phyloP scores from a whole-genome alignment of 2,888 invertebrate genomes.

The Calameuta idolon region DNA sequence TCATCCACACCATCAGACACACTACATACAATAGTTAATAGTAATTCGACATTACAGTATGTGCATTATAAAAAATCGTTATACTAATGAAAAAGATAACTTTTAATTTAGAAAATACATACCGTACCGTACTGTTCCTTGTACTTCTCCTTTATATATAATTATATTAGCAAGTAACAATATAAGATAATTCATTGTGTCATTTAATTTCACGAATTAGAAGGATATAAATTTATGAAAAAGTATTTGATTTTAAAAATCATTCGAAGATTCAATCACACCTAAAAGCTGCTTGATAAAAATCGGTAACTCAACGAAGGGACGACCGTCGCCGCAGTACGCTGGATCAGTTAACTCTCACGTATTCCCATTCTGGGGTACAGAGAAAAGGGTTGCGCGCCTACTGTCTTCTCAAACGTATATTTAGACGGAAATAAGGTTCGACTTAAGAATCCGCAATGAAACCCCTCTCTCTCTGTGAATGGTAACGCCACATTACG shows the following conservation, averaged over 20 bases:
- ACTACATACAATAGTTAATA: slow-evolving; percentile 34
- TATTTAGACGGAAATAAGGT: background rate
- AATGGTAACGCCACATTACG: background rate
- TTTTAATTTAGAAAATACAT: slow-evolving; percentile 21
- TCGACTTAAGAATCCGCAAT: background rate
- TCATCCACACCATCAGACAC: slow-evolving; percentile 48
- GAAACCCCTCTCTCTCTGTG: background rate
- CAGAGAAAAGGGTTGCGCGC: background rate
- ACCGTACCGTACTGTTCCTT: slow-evolving; percentile 9
- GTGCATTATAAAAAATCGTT: slow-evolving; percentile 24
- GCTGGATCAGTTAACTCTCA: background rate
- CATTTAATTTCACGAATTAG: slow-evolving; percentile 17
- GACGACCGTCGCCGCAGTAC: background rate
- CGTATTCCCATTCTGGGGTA: background rate
- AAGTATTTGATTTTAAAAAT: slow-evolving; percentile 23
- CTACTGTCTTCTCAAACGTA: background rate
- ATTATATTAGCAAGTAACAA: slow-evolving; percentile 17
- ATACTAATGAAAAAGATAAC: slow-evolving; percentile 18
- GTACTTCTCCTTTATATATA: slow-evolving; percentile 11
- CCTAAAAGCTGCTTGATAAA: slow-evolving; percentile 22
- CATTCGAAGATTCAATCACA: slow-evolving; percentile 21
- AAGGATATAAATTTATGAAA: slow-evolving; percentile 22
- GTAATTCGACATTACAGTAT: slow-evolving; percentile 17
- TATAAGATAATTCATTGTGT: slow-evolving; percentile 18
- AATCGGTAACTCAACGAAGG: slow-evolving; percentile 20